Base-by-base conservation (phyloP, 2,797 vertebrate species). In the Pseudomugil tenellus region DNA sequence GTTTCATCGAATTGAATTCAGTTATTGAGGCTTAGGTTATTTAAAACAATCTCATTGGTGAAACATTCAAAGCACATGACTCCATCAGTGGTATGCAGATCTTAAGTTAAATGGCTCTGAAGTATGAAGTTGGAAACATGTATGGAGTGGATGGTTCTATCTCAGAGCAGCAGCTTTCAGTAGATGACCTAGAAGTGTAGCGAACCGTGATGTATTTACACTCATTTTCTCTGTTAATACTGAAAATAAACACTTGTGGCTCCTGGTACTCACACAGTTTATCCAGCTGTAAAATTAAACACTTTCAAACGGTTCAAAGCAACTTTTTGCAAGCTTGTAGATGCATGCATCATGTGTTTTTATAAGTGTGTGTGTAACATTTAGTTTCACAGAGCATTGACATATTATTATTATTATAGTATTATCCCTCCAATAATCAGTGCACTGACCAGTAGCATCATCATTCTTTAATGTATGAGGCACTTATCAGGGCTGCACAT, bases 281-380 rank as follows among this genome's bases (percentile, higher is more conserved):
- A 49, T 49, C 26, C n/a, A 21, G 28, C 49, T 77, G 73, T 85
- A 73, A 71, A 43, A 81, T 65, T 41, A 25, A 74, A 65, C 67
- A 70, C 37, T 77, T 86, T 78, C 72, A 17, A 35, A 56, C 31
- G 14, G 48, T 25, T 57, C 26, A 17, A 26, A 9, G 21, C 61
- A 68, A 65, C 58, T 68, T 77, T 61, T 71, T 35, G 58, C 39
- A 53, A 31, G 65, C 76, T 73, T 58, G 73, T 78, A 72, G 63
- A 67, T 73, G 86, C 84, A 86, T 88, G 89, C 67, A 63, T 79
- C 67, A 65, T 66, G 80, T 82, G 74, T 73, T 79, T 70, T 76
- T 82, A 32, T 58, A 78, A 43, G 53, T 70, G 53, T 79, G 6
- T 57, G 63, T 66, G 78, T 76, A 56, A 32, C 43, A 70, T 77